Conservation (phyloP, 2,113 vertebrate genomes). For the Rhinogobius similis region DNA sequence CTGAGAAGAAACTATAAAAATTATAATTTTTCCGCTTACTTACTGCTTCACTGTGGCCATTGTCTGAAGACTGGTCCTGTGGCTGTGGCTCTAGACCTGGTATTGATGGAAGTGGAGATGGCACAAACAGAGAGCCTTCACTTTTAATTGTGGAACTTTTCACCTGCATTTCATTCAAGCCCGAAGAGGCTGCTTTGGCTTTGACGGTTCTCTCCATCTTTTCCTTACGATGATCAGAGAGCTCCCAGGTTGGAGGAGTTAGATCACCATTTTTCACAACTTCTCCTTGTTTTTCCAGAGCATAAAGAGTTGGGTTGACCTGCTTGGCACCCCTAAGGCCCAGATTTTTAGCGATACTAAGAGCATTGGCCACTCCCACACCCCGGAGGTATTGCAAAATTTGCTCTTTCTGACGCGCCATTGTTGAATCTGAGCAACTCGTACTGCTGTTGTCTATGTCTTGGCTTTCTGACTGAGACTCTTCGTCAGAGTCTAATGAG, state of each 20-base stretch:
- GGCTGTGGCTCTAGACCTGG: conserved; percentile 30
- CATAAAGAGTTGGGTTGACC: conserved; percentile 79
- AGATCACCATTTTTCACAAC: conserved; percentile 64
- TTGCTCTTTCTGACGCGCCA: conserved; percentile 85
- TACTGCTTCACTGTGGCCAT: conserved; percentile 42
- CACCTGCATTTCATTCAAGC: not conserved
- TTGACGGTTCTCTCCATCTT: conserved; percentile 84
- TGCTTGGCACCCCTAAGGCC: conserved; percentile 82
- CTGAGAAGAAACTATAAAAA: not conserved
- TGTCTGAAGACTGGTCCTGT: conserved; percentile 25
- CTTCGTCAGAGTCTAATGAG: conserved; percentile 55
- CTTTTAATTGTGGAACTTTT: not conserved
- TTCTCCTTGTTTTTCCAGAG: conserved; percentile 88
- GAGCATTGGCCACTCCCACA: conserved; percentile 71
- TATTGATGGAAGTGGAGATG: conserved; percentile 9
- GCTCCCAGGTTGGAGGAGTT: conserved; percentile 81
- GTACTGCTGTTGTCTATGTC: not conserved
- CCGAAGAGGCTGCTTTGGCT: conserved; percentile 4
- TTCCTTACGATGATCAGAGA: conserved; percentile 82
- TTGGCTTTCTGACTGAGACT: conserved; percentile 20
- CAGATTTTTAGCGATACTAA: conserved; percentile 86
- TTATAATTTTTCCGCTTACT: not conserved
- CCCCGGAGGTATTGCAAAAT: conserved; percentile 82
- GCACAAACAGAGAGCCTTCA: not conserved
- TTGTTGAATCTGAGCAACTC: conserved; percentile 45